Percentiles rank a stretch among this genome's conserved stretches.
phyloP scores from a whole-genome alignment of 2,113 vertebrate genomes.

The Salvator merianae region DNA sequence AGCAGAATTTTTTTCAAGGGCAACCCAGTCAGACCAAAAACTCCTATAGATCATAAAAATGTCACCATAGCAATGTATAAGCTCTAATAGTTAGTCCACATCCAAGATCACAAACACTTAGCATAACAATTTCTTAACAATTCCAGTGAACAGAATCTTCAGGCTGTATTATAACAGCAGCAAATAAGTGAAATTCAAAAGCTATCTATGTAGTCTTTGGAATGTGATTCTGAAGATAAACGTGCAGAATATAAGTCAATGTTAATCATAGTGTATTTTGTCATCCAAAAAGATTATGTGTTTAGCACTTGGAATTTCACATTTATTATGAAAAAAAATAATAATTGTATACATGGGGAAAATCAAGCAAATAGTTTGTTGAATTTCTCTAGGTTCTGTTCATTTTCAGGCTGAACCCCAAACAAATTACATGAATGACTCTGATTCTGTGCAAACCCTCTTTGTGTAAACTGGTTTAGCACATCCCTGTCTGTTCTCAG shows the following conservation, averaged over 20 bases:
- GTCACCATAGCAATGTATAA: accelerated
- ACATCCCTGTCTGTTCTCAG: too few species aligned
- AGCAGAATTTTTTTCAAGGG: not conserved
- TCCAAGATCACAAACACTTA: not conserved
- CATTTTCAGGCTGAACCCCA: too few species aligned
- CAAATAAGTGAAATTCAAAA: not conserved
- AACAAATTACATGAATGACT: too few species aligned
- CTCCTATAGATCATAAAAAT: not conserved
- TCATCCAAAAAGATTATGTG: not conserved
- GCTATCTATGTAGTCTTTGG: not conserved
- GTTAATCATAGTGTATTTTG: not conserved
- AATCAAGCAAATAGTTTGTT: too few species aligned
- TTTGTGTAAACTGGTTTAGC: too few species aligned
- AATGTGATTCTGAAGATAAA: not conserved
- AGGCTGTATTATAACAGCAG: not conserved
- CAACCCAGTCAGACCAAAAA: not conserved
- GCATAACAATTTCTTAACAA: not conserved
- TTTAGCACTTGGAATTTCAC: too few species aligned
- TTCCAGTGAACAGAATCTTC: not conserved
- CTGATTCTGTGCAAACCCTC: too few species aligned
- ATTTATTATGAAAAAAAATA: too few species aligned
- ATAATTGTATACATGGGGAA: too few species aligned
- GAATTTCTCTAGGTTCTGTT: too few species aligned
- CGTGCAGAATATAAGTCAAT: accelerated
- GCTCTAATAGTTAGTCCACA: not conserved